A percentile compares a stretch with the other conserved stretches of the same genome.
phyloP scores from a whole-genome alignment of 1,140 invertebrate genomes.

The Zophobas atratus region DNA sequence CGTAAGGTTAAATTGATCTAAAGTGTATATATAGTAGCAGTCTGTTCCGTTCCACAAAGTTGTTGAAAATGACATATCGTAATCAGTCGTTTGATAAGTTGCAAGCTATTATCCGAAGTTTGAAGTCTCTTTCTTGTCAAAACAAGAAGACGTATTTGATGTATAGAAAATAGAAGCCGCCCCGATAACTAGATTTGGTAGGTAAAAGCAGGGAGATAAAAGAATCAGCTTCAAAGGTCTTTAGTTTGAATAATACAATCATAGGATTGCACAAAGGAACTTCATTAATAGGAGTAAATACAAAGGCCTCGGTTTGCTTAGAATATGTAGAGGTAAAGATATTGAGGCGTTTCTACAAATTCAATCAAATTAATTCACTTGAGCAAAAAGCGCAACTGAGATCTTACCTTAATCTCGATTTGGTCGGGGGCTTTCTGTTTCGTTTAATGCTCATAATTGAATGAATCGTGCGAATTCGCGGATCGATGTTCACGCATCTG shows the following conservation, averaged over 20 bases:
- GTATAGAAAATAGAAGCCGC: no score
- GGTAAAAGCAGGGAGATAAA: neutral
- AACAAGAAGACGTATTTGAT: no score
- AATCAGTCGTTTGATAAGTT: no score
- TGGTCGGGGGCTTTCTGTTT: constrained; percentile 10
- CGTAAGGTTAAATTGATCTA: no score
- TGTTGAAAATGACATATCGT: no score
- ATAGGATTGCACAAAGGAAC: constrained; percentile 28
- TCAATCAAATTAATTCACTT: constrained; percentile 35
- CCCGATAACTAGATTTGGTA: neutral
- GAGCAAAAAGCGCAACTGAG: neutral
- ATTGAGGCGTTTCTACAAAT: constrained; percentile 19
- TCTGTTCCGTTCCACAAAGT: no score
- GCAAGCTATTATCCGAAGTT: no score
- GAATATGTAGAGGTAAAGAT: constrained; percentile 20
- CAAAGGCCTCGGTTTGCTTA: constrained; percentile 9
- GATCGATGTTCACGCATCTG: constrained; percentile 4
- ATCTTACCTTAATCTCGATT: constrained; percentile 5
- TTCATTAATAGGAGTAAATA: constrained; percentile 28
- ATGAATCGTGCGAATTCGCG: neutral
- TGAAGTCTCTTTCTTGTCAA: no score
- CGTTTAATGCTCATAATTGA: constrained; percentile 24
- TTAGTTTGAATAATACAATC: constrained; percentile 15
- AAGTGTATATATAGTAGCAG: no score
- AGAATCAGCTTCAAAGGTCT: constrained; percentile 1